These are phyloP conservation scores for Eretmodus cyanostictus DNA, from an alignment of 2,113 vertebrate genomes.

Conservation along the genomic window DNA sequence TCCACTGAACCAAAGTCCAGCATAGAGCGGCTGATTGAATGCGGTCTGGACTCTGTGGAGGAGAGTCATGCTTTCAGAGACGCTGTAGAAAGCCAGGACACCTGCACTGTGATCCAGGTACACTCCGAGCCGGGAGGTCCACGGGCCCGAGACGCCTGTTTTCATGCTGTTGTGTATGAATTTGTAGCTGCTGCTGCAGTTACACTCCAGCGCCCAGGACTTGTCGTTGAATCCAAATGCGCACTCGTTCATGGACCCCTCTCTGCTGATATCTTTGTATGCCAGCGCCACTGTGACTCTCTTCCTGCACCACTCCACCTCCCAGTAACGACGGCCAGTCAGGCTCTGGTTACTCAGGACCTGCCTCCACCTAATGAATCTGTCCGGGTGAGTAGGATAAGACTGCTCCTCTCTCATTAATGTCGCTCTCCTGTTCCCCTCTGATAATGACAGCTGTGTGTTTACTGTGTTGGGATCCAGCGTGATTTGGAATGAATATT, in stretches of 20 bases:
- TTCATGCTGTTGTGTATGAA: not conserved
- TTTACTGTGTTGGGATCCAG: not conserved
- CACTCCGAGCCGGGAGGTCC: not conserved
- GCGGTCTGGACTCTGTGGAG: not conserved
- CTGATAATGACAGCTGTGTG: not conserved
- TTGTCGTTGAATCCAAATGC: not conserved
- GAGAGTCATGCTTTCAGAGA: not conserved
- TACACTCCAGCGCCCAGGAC: not conserved
- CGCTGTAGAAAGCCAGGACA: not conserved
- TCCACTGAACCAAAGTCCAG: not conserved
- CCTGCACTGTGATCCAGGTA: not conserved
- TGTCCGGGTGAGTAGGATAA: not conserved
- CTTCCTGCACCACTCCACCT: not conserved
- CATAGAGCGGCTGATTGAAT: not conserved
- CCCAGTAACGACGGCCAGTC: not conserved
- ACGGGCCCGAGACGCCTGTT: not conserved
- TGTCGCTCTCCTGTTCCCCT: not conserved
- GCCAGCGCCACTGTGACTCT: not conserved
- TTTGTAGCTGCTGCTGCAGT: not conserved
- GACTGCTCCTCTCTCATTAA: not conserved
- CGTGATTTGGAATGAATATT: not conserved
- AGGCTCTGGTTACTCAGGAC: not conserved
- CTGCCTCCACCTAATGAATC: not conserved
- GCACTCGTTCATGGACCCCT: rapidly evolving
- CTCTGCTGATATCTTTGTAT: not conserved